Base-by-base conservation (phyloP, 2,113 vertebrate genomes). In the Sceloporus tristichus region DNA sequence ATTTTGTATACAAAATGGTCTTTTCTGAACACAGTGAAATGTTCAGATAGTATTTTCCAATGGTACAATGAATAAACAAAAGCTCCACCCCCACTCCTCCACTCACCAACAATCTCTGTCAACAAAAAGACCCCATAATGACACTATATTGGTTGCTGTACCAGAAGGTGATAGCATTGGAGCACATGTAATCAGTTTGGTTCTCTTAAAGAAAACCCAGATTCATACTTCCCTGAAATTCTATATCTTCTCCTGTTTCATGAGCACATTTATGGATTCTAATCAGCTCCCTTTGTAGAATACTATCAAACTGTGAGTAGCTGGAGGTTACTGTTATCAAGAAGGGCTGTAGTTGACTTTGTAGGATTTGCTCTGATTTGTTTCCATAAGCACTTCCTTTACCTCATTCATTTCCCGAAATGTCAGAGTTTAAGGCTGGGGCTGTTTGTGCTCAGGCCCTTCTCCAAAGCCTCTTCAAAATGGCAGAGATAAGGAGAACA, bases 31-130 rank as follows among this genome's bases (percentile, higher is more conserved):
- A 66, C 73, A 68, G 81, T 42, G 38, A 5, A 0, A 0, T 18
- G 1, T 62, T 62, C 59, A 0, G 0, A 48, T 86, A 29, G 16
- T 83, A n/a, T 65, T 88, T 74, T 88, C 25, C 5, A 68, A 56
- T 77, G 80, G 80, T 66, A 16, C n/a, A 25, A 85, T 75, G 53
- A 3, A 59, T 78, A 48, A 65, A 0, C 42, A 23, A 81, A 25
- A 90, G 76, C 68, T 70, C 75, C 86, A 10, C 27, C 25, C 27
- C 25, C 23, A 70, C 84, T 54, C 8, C 25, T 27, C 66, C 77
- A 68, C 87, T 27, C 56, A 21, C 68, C 81, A 82, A 70, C 79
- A 34, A n/a, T 91, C 92, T 81, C 82, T 48, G 42, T 87, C 83
- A 85, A 1, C 21, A 88, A 29, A 14, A 19, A 38, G 56, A 19